Conservation (phyloP, 1,140 invertebrate species). For the Drosophila erecta region DNA sequence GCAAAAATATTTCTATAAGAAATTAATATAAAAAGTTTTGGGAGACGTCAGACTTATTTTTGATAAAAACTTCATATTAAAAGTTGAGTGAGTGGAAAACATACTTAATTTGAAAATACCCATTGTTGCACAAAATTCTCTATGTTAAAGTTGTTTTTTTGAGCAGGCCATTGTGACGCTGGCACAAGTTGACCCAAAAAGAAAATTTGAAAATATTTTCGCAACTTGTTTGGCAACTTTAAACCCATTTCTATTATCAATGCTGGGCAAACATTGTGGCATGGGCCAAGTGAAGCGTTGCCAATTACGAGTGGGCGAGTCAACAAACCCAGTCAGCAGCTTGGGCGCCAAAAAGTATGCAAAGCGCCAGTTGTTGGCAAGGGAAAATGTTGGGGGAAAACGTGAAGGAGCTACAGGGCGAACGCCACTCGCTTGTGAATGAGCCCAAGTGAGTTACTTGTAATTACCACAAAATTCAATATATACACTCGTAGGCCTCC, state of each 20-base stretch:
- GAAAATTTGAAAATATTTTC: conserved; percentile 7
- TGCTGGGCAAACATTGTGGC: conserved; percentile 60
- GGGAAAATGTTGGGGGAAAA: not conserved
- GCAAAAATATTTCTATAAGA: not conserved
- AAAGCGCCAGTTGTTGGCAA: conserved; percentile 26
- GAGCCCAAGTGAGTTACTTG: conserved; percentile 77
- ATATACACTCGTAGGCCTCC: conserved; percentile 55
- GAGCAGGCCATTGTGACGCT: conserved; percentile 3
- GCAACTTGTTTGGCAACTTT: conserved; percentile 33
- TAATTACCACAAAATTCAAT: conserved; percentile 82
- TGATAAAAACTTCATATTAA: not conserved
- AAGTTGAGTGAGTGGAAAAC: not conserved
- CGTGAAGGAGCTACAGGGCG: not conserved
- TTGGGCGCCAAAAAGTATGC: conserved; percentile 72
- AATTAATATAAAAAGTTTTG: too few species aligned
- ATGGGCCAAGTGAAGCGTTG: conserved; percentile 43
- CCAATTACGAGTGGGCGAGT: conserved; percentile 69
- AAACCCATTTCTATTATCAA: conserved; percentile 63
- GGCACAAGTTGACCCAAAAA: conserved; percentile 20
- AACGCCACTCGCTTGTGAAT: conserved; percentile 40
- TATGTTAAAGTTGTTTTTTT: not conserved
- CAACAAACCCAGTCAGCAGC: conserved; percentile 75
- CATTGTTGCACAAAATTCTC: not conserved
- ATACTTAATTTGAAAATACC: not conserved
- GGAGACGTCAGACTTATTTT: too few species aligned